phyloP scores from a whole-genome alignment of 2,113 vertebrate species.

The Pleuronectes platessa region DNA sequence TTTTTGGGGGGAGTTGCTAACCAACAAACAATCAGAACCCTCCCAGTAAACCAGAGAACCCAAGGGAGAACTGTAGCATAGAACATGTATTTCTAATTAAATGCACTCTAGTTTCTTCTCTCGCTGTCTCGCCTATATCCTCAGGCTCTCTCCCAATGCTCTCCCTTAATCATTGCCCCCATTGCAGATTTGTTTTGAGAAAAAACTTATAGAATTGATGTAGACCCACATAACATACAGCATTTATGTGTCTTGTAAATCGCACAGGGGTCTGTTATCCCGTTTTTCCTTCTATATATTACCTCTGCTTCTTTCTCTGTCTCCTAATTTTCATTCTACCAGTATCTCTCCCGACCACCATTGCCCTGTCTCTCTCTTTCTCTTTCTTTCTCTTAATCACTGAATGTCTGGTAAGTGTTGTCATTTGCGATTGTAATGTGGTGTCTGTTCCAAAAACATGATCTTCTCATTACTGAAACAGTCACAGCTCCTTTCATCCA shows the following conservation, averaged over 20 bases:
- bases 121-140: not conserved
- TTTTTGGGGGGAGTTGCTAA: not conserved
- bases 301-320: not conserved
- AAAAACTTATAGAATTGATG: not conserved
- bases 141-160: not conserved
- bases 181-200: constrained; percentile 15
- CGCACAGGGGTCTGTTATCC: not conserved
- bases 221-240: constrained; percentile 14
- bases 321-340: not conserved
- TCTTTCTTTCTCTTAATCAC: constrained; percentile 13
- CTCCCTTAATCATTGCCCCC: constrained; percentile 3
- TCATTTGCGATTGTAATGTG: constrained; percentile 39
- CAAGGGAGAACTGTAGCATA: constrained; percentile 11
- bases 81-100: constrained; percentile 39
- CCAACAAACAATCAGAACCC: constrained; percentile 1
- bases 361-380: not conserved
- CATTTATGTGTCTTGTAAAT: not conserved
- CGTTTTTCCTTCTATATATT: not conserved
- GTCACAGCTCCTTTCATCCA: constrained; percentile 14
- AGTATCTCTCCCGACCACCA: not conserved
- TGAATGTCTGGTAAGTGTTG: constrained; percentile 30
- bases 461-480: constrained; percentile 43
- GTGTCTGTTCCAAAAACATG: constrained; percentile 40
- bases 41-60: constrained; percentile 8
- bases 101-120: constrained; percentile 3